Evolutionary conservation across 1,140 invertebrate genomes (phyloP).

Genomic region (Ectropis grisescens): DNA sequence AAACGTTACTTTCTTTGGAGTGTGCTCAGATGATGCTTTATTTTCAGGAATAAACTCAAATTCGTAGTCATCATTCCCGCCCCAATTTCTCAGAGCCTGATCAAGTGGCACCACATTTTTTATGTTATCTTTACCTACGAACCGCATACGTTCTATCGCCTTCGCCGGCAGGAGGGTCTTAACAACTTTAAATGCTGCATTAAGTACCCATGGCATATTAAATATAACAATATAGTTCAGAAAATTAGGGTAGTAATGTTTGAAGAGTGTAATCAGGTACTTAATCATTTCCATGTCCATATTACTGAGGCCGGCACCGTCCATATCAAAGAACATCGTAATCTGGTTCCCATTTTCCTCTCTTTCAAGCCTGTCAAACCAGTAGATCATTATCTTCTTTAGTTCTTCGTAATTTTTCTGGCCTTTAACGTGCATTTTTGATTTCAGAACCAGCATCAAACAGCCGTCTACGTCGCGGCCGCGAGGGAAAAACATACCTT

Average conservation of each 20-base stretch:
- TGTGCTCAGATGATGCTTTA: constrained; percentile 30
- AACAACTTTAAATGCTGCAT: constrained; percentile 93
- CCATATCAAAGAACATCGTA: constrained; percentile 92
- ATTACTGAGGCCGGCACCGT: constrained; percentile 85
- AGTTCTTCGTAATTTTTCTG: constrained; percentile 79
- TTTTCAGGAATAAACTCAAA: constrained; percentile 80
- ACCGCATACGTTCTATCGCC: constrained; percentile 91
- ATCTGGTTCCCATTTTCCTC: constrained; percentile 83
- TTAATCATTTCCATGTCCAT: constrained; percentile 91
- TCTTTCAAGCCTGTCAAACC: constrained; percentile 88
- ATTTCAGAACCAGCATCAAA: constrained; percentile 81
- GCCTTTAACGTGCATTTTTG: constrained; percentile 83
- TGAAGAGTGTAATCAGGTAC: constrained; percentile 89
- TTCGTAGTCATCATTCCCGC: constrained; percentile 83
- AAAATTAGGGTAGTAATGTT: constrained; percentile 91
- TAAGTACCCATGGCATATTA: constrained; percentile 96
- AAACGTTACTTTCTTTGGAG: constrained; percentile 70
- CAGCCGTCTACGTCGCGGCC: constrained; percentile 87
- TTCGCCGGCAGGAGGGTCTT: constrained; percentile 90
- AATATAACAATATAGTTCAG: constrained; percentile 93
- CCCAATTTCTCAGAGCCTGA: constrained; percentile 85
- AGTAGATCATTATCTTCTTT: constrained; percentile 88
- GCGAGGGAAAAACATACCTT: constrained; percentile 82
- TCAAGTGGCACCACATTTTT: constrained; percentile 83
- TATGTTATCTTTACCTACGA: constrained; percentile 84